These are phyloP conservation scores for Sarcophaga rosellei DNA, from an alignment of 2,888 invertebrate species.

Conservation along the genomic window DNA sequence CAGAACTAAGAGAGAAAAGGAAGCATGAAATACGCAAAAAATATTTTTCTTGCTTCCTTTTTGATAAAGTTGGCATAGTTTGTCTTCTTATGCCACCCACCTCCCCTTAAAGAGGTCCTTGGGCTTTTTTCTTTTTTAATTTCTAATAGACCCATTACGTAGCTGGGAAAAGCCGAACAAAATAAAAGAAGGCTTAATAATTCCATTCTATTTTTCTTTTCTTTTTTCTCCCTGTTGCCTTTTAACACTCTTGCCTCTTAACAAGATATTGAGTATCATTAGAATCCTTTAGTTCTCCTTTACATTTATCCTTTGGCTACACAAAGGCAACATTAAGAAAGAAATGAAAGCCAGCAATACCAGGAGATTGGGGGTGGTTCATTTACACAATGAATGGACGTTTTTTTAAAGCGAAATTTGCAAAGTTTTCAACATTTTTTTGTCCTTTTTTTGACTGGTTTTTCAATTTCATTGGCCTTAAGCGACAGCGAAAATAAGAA, in stretches of 20 bases:
- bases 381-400: background rate
- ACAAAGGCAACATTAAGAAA: constrained; percentile 5
- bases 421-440: constrained; percentile 16
- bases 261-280: constrained; percentile 46
- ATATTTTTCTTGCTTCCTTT: background rate
- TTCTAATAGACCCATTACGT: constrained; percentile 15
- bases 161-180: constrained; percentile 12
- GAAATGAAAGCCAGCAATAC: background rate
- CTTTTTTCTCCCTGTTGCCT: background rate
- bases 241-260: background rate
- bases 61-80: background rate
- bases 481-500: background rate
- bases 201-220: background rate
- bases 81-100: constrained; percentile 6
- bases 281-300: constrained; percentile 11
- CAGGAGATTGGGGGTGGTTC: background rate
- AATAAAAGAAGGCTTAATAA: constrained; percentile 17
- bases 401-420: background rate
- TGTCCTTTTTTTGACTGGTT: constrained; percentile 11
- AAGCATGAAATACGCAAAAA: background rate
- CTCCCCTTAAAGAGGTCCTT: background rate
- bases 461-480: constrained; percentile 58
- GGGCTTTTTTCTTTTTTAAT: constrained; percentile 5
- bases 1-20: background rate
- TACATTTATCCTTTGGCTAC: constrained; percentile 37